Evolutionary conservation across 2,797 vertebrate species (phyloP), one percentile per base, ranked within the genome.

Genomic region (Gymnothorax javanicus): DNA sequence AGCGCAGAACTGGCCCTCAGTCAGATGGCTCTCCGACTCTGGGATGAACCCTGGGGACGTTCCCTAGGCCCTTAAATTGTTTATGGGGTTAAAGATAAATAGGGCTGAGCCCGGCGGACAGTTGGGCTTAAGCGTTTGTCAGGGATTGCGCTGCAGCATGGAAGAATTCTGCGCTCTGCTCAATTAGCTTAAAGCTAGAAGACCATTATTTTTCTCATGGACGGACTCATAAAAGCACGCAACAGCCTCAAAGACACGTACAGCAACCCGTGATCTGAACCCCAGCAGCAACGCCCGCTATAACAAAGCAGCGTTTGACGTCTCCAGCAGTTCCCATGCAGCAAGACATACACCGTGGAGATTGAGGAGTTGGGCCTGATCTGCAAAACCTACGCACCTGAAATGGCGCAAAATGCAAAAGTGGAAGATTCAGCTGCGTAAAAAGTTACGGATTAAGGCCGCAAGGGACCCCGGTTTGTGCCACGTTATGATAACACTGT

Each of bases 11-110:
- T 33, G 59, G 69, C 85, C 58, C 71, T 59, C 56, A 54, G 85
- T 58, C 75, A 77, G 2, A 23, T 77, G 7, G 23, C 85, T 33
- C 71, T 85, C 85, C 52, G 85, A 71, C 60, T 3, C 17, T 15
- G 11, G 11, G 20, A 13, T 54, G 73, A 50, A 17, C 73, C 73
- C 73, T 77, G 15, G 73, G 73, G 73, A 77, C 52, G 20, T 50
- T 52, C 86, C 86, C 88, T 81, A 86, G 90, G 90, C 81, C 25
- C 88, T 60, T 0, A 12, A 58, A 84, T 87, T 25, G 83, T 75
- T 52, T 83, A 60, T 23, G 85, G 43, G 73, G 43, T 50, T 77
- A 52, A 77, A 77, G 50, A 50, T 77, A 77, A 77, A 77, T 7
- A 9, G 25, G 43, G 27, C 43, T 6, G 15, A 52, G 73, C 43